These are phyloP conservation scores for Columba janthina DNA, from an alignment of 2,113 vertebrate genomes.

Conservation along the genomic window DNA sequence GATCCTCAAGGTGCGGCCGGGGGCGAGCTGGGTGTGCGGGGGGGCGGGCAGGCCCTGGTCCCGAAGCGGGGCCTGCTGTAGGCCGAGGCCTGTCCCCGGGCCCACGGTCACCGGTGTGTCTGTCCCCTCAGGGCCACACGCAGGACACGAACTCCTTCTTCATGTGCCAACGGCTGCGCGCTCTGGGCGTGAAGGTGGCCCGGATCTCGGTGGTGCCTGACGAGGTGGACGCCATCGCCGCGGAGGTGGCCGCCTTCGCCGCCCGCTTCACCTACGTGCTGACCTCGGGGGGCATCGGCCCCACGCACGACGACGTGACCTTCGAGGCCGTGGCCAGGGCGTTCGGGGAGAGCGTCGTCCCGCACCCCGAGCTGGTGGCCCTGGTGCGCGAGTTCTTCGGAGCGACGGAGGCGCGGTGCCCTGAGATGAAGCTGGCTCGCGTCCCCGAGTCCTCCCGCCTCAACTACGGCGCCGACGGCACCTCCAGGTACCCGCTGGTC, in stretches of 20 bases:
- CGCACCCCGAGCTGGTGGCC: conserved; percentile 83
- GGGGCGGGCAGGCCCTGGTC: no score
- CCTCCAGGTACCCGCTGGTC: conserved; percentile 85
- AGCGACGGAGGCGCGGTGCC: conserved; percentile 50
- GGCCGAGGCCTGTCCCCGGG: background rate
- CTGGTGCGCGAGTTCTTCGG: conserved; percentile 81
- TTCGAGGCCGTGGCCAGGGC: conserved; percentile 90
- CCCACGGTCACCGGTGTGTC: background rate
- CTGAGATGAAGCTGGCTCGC: conserved; percentile 85
- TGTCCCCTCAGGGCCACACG: conserved; percentile 84
- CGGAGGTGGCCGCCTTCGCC: conserved; percentile 83
- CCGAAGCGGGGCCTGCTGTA: no score
- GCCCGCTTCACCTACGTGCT: conserved; percentile 85
- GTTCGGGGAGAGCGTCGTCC: conserved; percentile 81
- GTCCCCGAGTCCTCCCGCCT: conserved; percentile 86
- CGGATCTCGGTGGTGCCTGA: conserved; percentile 89
- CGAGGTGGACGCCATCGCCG: conserved; percentile 82
- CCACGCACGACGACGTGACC: conserved; percentile 95
- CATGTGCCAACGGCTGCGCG: conserved; percentile 84
- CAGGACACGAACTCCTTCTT: conserved; percentile 93
- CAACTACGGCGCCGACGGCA: conserved; percentile 83
- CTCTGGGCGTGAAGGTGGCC: conserved; percentile 86
- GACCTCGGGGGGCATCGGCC: conserved; percentile 92
- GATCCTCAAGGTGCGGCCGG: conserved; percentile 87
- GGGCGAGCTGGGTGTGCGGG: background rate